phyloP scores from a whole-genome alignment of 2,888 invertebrate species.

The Parasteatoda lunata region DNA sequence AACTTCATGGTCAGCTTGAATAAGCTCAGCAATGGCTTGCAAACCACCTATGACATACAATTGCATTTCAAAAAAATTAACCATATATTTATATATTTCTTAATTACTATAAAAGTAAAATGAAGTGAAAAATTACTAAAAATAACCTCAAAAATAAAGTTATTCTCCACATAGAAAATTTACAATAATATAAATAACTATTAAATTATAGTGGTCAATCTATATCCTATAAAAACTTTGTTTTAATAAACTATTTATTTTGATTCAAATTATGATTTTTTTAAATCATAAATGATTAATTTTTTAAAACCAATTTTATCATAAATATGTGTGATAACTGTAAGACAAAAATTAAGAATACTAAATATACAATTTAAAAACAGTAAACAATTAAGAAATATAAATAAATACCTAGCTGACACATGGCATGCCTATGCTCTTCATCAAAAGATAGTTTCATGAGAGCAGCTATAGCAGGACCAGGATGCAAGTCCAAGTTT shows the following conservation, averaged over 20 bases:
- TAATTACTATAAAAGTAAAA: not conserved
- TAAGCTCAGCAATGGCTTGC: conserved; percentile 91
- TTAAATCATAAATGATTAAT: too few species aligned
- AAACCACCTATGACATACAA: conserved; percentile 80
- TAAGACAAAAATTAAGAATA: not conserved
- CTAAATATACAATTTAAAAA: not conserved
- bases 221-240: too few species aligned
- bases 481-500: conserved; percentile 89
- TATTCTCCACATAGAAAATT: too few species aligned
- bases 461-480: conserved; percentile 90
- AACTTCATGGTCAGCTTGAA: conserved; percentile 90
- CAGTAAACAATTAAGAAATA: not conserved
- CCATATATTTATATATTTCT: too few species aligned
- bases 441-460: conserved; percentile 99
- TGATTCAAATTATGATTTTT: too few species aligned
- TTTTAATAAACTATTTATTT: too few species aligned
- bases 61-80: too few species aligned
- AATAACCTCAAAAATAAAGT: too few species aligned
- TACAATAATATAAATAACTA: too few species aligned
- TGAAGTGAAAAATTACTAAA: conserved; percentile 2
- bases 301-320: not conserved
- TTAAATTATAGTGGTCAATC: too few species aligned
- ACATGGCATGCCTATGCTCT: conserved; percentile 97
- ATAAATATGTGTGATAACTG: not conserved
- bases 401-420: conserved; percentile 81